These are phyloP conservation scores for Luperina testacea DNA, from an alignment of 2,888 invertebrate species.

Conservation along the genomic window DNA sequence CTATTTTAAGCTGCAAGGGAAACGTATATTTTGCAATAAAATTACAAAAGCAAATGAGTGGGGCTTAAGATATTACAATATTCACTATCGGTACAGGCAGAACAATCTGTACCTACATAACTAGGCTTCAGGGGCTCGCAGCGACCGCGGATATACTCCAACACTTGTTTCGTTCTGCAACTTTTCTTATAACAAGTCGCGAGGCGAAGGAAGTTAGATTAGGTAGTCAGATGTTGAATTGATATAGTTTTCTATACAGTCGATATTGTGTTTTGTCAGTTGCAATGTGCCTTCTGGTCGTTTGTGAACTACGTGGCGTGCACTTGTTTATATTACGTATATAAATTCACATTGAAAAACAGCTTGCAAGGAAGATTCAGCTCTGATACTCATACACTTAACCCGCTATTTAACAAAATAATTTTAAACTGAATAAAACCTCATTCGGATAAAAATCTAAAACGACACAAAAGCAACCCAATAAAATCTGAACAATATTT, in stretches of 20 bases:
- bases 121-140: slow-evolving; percentile 13
- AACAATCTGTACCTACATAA: background rate
- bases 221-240: slow-evolving; percentile 30
- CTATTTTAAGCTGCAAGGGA: background rate
- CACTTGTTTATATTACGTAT: no score
- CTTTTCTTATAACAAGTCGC: slow-evolving; percentile 15
- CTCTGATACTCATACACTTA: background rate
- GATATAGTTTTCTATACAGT: slow-evolving; percentile 18
- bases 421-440: background rate
- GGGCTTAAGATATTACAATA: slow-evolving; percentile 16
- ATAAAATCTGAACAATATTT: background rate
- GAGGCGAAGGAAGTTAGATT: slow-evolving; percentile 33
- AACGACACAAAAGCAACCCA: slow-evolving; percentile 2
- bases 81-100: background rate
- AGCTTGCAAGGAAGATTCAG: background rate
- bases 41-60: slow-evolving; percentile 2
- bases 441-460: background rate
- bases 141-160: slow-evolving; percentile 9
- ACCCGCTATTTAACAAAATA: background rate
- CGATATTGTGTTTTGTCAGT: slow-evolving; percentile 4
- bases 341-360: background rate
- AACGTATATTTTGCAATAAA: slow-evolving; percentile 2
- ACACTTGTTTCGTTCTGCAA: slow-evolving; percentile 28
- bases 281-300: background rate
- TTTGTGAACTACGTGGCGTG: background rate